These are phyloP conservation scores for Dryobates pubescens DNA, from an alignment of 2,797 vertebrate genomes.

Conservation along the genomic window DNA sequence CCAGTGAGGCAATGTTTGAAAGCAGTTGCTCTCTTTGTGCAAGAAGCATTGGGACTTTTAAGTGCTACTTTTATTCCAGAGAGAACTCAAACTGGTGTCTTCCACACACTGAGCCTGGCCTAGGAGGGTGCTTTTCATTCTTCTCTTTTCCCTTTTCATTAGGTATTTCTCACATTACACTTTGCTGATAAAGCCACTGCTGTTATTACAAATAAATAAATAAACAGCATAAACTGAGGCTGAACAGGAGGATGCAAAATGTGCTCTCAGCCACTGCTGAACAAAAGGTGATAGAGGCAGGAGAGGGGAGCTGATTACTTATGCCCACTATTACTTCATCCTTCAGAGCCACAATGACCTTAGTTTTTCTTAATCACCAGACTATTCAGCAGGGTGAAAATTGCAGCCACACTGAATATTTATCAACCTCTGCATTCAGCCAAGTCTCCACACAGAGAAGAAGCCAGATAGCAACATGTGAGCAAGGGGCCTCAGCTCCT, in stretches of 20 bases:
- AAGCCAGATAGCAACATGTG: neutral
- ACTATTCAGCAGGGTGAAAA: neutral
- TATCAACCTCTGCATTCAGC: neutral
- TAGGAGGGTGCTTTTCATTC: neutral
- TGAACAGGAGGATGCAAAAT: neutral
- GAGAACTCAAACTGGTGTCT: neutral
- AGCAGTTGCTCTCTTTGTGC: neutral
- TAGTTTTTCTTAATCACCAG: neutral
- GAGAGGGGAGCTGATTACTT: neutral
- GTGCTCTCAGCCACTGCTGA: neutral
- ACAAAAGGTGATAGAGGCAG: neutral
- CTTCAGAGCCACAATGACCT: neutral
- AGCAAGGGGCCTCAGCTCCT: neutral
- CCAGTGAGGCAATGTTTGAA: neutral
- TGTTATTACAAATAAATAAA: neutral
- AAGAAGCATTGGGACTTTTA: fast-evolving
- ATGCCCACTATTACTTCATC: neutral
- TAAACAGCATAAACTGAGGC: neutral
- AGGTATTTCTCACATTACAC: neutral
- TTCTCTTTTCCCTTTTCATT: neutral
- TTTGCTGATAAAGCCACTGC: neutral
- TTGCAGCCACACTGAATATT: neutral
- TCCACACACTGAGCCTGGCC: neutral
- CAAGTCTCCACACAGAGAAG: neutral
- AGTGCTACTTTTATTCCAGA: neutral